phyloP scores from a whole-genome alignment of 2,888 invertebrate species.

The Calameuta pallipes region DNA sequence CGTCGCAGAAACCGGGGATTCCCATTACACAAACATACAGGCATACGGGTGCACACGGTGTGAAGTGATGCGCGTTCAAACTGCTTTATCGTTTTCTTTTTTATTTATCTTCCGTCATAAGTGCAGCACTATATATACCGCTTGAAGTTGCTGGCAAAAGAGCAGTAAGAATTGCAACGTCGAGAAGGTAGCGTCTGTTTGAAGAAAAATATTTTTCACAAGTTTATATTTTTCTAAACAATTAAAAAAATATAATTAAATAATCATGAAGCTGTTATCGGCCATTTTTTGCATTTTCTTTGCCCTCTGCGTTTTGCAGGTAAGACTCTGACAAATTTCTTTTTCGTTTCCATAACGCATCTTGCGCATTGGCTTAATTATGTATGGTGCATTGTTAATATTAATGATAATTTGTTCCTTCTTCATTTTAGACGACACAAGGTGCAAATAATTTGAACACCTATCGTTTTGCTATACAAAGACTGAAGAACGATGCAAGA shows the following conservation, averaged over 20 bases:
- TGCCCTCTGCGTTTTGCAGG: background rate
- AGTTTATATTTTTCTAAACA: background rate
- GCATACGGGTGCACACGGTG: background rate
- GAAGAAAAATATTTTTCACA: background rate
- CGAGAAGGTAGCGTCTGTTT: background rate
- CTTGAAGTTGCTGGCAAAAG: background rate
- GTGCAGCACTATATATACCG: background rate
- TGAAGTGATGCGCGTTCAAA: too few relatives aligned
- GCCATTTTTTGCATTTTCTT: background rate
- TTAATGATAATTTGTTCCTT: background rate
- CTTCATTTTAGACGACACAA: background rate
- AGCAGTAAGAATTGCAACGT: background rate
- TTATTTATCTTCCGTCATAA: background rate
- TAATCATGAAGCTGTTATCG: background rate
- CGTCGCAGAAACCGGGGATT: background rate
- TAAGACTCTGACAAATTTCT: background rate
- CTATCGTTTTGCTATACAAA: background rate
- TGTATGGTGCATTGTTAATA: background rate
- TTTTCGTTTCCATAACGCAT: too few relatives aligned
- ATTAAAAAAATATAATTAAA: background rate
- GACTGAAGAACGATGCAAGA: conserved; percentile 11
- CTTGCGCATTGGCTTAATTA: background rate
- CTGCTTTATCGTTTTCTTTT: too few relatives aligned
- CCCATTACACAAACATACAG: background rate
- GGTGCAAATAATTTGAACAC: background rate